Evolutionary conservation across 2,113 vertebrate species (phyloP), one percentile per base, ranked within the genome.

Genomic region (Anolis carolinensis): DNA sequence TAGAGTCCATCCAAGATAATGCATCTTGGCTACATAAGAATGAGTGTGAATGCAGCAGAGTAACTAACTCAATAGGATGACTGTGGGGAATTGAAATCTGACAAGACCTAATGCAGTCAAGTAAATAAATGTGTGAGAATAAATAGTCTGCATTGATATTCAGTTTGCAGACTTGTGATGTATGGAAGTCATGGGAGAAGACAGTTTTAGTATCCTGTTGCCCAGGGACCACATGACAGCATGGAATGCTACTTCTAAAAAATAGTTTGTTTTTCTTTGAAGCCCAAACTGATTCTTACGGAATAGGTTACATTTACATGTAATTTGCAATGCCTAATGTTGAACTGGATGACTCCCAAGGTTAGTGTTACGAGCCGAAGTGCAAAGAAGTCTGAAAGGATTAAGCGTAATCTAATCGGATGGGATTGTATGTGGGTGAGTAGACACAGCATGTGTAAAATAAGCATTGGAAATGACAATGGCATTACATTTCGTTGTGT

Each of bases 321-420:
- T 94, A 92, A 92, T 93, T 94, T 93, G 90, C 91, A 94, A 87
- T 93, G 86, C 91, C 87, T 87, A 92, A 2, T 72, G 62, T 92
- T 88, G 82, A 92, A 82, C 59, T 79, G 68, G 86, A 92, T 94
- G 92, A 92, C 90, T 59, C 55, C 55, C 11, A 59, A 18, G 55
- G 62, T 91, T 95, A 88, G 86, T 94, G 87, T 86, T 89, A 87
- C 91, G 90, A 91, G 93, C 84, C 93, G 86, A 91, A 93, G 89
- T 93, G 89, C 90, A 92, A 93, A 90, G 87, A 93, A 91, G 89
- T 94, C 92, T 89, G 84, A 94, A 93, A 92, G 91, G 90, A 95
- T 93, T 95, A 94, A 89, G 89, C 1, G 80, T 90, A 90, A 91
- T 50, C 71, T 68, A 84, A 70, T 55, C 18, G 84, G 79, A 90